A percentile compares a stretch with the other conserved stretches of the same genome.
Conservation (phyloP, 2,113 vertebrate species). For the Apteryx mantelli region DNA sequence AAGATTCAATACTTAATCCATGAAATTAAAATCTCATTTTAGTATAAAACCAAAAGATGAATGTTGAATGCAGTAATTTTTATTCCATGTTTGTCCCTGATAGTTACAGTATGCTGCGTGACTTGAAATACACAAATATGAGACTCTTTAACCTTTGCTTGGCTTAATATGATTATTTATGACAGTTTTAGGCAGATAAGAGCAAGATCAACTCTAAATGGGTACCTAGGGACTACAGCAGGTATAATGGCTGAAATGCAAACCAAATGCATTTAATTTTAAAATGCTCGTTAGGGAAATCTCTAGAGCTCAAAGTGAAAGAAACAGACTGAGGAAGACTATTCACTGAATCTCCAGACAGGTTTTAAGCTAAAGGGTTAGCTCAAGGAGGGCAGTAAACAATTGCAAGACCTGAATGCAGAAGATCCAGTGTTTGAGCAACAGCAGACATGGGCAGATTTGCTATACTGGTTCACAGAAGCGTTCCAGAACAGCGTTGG, state of each 20-base stretch:
- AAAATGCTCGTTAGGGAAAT: neutral
- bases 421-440: neutral
- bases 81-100: neutral
- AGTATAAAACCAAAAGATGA: neutral
- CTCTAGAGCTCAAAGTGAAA: neutral
- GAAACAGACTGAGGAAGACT: neutral
- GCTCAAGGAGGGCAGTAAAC: neutral
- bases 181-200: neutral
- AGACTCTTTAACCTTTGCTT: neutral
- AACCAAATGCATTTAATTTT: neutral
- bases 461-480: neutral
- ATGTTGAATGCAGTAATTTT: constrained; percentile 7
- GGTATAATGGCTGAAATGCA: neutral
- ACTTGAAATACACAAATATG: neutral
- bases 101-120: neutral
- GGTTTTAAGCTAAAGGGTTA: neutral
- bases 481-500: neutral
- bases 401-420: neutral
- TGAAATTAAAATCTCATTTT: neutral
- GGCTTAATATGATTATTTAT: neutral
- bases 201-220: constrained; percentile 17
- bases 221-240: neutral
- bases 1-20: neutral
- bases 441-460: rapidly evolving
- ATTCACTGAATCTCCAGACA: neutral